Percentiles rank a stretch among this genome's conserved stretches.
phyloP scores from a whole-genome alignment of 2,888 invertebrate species.

The Pogonocherus hispidulus region DNA sequence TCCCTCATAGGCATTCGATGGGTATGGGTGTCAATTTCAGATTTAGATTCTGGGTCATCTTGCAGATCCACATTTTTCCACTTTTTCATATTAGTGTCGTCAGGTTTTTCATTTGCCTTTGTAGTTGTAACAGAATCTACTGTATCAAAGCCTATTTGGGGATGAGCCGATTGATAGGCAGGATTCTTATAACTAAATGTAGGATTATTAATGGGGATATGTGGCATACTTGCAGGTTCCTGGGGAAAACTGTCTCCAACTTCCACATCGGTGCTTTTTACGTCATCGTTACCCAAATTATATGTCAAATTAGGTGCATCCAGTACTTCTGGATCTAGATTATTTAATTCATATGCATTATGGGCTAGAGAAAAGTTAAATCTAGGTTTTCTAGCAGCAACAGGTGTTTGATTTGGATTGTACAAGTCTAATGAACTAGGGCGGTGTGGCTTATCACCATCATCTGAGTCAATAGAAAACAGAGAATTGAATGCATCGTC shows the following conservation, averaged over 20 bases:
- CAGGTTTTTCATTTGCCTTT: conserved; percentile 57
- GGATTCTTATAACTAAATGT: conserved; percentile 80
- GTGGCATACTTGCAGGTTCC: conserved; percentile 74
- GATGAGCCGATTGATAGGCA: conserved; percentile 82
- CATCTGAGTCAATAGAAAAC: conserved; percentile 65
- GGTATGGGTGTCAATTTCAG: conserved; percentile 33
- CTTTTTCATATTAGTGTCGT: conserved; percentile 75
- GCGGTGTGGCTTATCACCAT: conserved; percentile 67
- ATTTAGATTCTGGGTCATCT: conserved; percentile 70
- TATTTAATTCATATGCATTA: conserved; percentile 77
- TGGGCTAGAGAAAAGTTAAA: conserved; percentile 79
- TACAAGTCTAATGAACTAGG: conserved; percentile 77
- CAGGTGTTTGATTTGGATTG: conserved; percentile 74
- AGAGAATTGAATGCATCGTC: conserved; percentile 67
- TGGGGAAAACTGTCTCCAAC: conserved; percentile 67
- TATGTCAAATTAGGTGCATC: conserved; percentile 73
- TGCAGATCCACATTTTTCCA: conserved; percentile 86
- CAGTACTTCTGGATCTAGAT: conserved; percentile 76
- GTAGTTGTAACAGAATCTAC: conserved; percentile 27
- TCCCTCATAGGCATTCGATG: conserved; percentile 54
- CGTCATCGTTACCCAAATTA: conserved; percentile 69
- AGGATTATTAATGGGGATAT: conserved; percentile 67
- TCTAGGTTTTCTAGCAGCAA: conserved; percentile 77
- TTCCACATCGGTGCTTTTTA: conserved; percentile 63
- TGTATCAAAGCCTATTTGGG: conserved; percentile 65